Evolutionary conservation across 2,797 vertebrate species (phyloP).

Genomic region (Petrocephalus sullivani): DNA sequence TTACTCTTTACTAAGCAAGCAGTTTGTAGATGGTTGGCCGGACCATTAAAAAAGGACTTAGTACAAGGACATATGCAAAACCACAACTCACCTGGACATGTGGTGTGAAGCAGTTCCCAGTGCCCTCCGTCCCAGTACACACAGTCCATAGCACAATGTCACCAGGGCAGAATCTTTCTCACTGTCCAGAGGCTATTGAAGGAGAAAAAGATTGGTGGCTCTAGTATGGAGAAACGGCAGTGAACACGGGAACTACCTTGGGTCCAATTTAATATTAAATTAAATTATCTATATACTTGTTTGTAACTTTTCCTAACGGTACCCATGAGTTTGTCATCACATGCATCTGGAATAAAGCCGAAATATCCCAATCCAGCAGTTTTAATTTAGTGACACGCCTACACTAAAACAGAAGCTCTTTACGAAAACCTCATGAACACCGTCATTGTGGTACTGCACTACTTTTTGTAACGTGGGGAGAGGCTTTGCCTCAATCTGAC

Average conservation of each 20-base stretch:
- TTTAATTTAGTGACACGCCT: background rate
- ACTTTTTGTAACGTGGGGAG: background rate
- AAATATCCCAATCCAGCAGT: background rate
- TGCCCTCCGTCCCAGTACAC: conserved; percentile 91
- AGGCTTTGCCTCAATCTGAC: background rate
- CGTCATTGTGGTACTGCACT: background rate
- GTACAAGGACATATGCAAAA: background rate
- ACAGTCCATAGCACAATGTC: conserved; percentile 90
- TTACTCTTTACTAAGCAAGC: background rate
- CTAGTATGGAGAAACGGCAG: background rate
- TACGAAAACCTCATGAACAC: background rate
- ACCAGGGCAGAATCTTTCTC: conserved; percentile 89
- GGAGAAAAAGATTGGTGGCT: background rate
- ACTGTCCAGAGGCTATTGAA: conserved; percentile 75
- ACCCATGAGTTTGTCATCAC: background rate
- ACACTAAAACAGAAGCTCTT: background rate
- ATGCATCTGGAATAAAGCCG: background rate
- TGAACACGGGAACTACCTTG: background rate
- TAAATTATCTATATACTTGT: background rate
- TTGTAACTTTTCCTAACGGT: background rate
- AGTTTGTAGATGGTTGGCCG: background rate
- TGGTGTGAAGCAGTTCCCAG: conserved; percentile 94
- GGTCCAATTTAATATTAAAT: background rate
- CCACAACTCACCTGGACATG: conserved; percentile 85
- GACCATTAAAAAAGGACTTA: background rate